A percentile compares a stretch with the other conserved stretches of the same genome.
Conservation (phyloP, 1,140 invertebrate species). For the Dysdera silvatica region DNA sequence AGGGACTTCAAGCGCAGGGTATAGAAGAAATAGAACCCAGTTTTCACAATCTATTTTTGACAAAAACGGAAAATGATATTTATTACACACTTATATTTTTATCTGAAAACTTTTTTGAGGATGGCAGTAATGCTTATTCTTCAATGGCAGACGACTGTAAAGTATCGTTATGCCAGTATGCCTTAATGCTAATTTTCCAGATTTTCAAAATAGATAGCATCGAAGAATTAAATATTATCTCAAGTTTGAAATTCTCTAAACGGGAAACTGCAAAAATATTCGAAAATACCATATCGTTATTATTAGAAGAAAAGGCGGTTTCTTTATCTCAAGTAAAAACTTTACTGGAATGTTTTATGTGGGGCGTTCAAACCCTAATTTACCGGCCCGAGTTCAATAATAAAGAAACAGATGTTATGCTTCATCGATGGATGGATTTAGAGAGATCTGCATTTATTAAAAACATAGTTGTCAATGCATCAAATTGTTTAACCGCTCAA, state of each 20-base stretch:
- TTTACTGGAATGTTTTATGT: slow-evolving; percentile 70
- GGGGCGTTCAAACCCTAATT: slow-evolving; percentile 55
- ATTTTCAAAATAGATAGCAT: slow-evolving; percentile 51
- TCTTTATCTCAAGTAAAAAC: slow-evolving; percentile 54
- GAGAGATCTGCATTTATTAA: slow-evolving; percentile 17
- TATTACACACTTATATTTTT: slow-evolving; percentile 61
- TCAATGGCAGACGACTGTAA: background rate
- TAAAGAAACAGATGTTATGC: slow-evolving; percentile 7
- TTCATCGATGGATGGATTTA: slow-evolving; percentile 26
- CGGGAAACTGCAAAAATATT: slow-evolving; percentile 25
- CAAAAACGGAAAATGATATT: slow-evolving; percentile 52
- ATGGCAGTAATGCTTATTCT: slow-evolving; percentile 10
- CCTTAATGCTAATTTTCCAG: slow-evolving; percentile 57
- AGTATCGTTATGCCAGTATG: slow-evolving; percentile 64
- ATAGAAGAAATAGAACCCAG: slow-evolving; percentile 64
- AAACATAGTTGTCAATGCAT: slow-evolving; percentile 7
- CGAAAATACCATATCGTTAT: slow-evolving; percentile 30
- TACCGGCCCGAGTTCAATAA: background rate
- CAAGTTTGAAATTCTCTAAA: slow-evolving; percentile 13
- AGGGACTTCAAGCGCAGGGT: slow-evolving; percentile 69
- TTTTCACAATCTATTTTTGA: slow-evolving; percentile 57
- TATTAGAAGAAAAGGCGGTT: slow-evolving; percentile 37
- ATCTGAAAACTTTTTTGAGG: slow-evolving; percentile 43
- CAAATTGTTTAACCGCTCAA: slow-evolving; percentile 2
- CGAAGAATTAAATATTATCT: slow-evolving; percentile 14